phyloP scores from a whole-genome alignment of 2,113 vertebrate species.

The Pteruthius melanotis region DNA sequence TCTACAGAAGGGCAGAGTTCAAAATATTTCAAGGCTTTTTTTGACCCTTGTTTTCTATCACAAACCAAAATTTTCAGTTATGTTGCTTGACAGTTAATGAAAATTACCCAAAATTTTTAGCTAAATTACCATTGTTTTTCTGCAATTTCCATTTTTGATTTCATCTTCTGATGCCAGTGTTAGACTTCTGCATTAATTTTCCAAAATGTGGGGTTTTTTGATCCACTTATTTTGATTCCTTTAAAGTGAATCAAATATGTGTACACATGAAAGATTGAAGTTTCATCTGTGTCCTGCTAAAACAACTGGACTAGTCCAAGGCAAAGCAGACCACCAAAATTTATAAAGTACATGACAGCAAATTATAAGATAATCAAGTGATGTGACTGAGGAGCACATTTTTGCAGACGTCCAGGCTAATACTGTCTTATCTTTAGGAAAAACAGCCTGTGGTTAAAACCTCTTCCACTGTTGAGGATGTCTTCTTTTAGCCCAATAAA shows the following conservation, averaged over 20 bases:
- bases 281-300: neutral
- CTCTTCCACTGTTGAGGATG: neutral
- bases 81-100: neutral
- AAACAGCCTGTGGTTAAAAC: neutral
- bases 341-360: neutral
- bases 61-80: neutral
- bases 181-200: neutral
- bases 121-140: neutral
- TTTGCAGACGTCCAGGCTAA: neutral
- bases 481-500: neutral
- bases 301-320: neutral
- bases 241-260: neutral
- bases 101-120: neutral
- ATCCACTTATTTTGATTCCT: neutral
- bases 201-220: accelerated
- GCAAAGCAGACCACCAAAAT: neutral
- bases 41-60: neutral
- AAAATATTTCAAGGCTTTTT: neutral
- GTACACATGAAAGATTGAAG: neutral
- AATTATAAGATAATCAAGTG: neutral
- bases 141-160: neutral
- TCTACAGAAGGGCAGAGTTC: neutral
- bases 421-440: neutral
- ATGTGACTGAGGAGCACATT: neutral
- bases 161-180: neutral